phyloP scores from a whole-genome alignment of 2,797 vertebrate species.

The Thaleichthys pacificus region DNA sequence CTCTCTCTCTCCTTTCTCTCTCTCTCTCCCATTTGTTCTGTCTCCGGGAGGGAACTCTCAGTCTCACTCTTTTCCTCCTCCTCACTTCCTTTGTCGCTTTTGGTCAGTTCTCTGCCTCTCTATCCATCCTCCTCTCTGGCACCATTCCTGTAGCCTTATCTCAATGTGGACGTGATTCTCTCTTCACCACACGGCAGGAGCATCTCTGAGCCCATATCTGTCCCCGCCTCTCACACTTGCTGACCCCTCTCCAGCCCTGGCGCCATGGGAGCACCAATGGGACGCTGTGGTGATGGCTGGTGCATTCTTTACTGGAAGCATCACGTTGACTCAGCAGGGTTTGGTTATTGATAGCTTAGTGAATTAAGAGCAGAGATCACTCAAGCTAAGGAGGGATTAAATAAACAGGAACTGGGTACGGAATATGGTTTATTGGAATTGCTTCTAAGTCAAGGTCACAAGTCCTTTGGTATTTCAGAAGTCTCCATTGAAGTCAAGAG shows the following conservation, averaged over 20 bases:
- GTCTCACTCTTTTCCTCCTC: too few relatives aligned
- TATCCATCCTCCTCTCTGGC: background rate
- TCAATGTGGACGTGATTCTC: conserved; percentile 34
- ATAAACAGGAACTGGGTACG: background rate
- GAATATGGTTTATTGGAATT: background rate
- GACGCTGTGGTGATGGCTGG: too few relatives aligned
- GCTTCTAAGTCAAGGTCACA: background rate
- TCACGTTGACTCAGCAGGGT: background rate
- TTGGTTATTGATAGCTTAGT: background rate
- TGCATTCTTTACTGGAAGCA: background rate
- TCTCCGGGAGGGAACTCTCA: too few relatives aligned
- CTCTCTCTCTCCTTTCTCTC: background rate
- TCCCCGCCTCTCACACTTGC: background rate
- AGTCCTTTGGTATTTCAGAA: background rate
- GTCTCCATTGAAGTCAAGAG: background rate
- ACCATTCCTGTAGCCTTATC: conserved; percentile 31
- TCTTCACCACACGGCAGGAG: conserved; percentile 1
- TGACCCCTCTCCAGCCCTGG: background rate
- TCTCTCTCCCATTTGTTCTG: too few relatives aligned
- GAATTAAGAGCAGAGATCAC: background rate
- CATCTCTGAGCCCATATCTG: background rate
- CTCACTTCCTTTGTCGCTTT: conserved; percentile 7
- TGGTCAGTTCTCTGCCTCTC: conserved; percentile 12
- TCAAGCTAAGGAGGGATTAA: background rate
- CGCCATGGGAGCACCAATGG: background rate